These are phyloP conservation scores for Terrapene triunguis DNA, from an alignment of 2,113 vertebrate genomes.

Conservation along the genomic window DNA sequence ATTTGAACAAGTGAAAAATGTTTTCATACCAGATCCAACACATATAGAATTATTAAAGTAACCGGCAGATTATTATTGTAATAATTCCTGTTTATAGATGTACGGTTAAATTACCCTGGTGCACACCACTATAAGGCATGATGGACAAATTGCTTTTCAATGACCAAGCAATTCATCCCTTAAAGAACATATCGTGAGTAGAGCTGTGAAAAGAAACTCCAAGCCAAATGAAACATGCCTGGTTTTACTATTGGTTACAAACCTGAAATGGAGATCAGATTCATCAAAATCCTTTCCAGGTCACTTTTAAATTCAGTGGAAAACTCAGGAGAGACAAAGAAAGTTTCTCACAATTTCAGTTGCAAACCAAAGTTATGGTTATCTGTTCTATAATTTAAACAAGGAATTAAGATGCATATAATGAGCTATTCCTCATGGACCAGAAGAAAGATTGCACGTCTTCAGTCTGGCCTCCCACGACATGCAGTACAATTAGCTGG, in stretches of 20 bases:
- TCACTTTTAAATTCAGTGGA: background rate
- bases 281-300: background rate
- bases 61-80: background rate
- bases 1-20: background rate
- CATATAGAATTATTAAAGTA: background rate
- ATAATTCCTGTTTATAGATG: background rate
- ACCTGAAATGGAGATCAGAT: background rate
- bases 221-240: background rate
- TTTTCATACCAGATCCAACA: background rate
- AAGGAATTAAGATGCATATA: background rate
- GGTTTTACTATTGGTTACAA: background rate
- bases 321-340: background rate
- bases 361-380: background rate
- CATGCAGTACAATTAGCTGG: background rate
- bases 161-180: background rate
- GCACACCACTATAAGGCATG: background rate
- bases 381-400: background rate
- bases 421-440: background rate
- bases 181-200: background rate
- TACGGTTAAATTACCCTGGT: background rate
- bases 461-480: background rate
- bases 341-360: background rate
- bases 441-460: background rate
- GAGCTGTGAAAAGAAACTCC: background rate
- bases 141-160: background rate